These are phyloP conservation scores for Glaucomys volans DNA, from an alignment of 2,113 vertebrate species.

Conservation along the genomic window DNA sequence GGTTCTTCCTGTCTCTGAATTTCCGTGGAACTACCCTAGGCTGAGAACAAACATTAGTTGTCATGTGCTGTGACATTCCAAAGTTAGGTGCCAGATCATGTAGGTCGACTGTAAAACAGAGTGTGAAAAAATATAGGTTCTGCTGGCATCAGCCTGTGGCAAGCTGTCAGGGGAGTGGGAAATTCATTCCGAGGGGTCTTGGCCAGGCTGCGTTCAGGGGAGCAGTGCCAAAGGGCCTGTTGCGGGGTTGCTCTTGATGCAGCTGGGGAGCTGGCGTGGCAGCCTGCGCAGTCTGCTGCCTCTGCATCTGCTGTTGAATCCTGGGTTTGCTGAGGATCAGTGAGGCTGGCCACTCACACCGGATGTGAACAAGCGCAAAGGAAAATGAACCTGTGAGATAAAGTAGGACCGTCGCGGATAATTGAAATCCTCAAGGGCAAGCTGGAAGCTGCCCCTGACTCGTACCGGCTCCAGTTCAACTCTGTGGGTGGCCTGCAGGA, in stretches of 20 bases:
- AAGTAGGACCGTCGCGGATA: not conserved
- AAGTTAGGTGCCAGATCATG: not conserved
- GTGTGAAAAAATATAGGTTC: not conserved
- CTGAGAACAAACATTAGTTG: not conserved
- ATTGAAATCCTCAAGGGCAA: not conserved
- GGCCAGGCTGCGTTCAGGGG: not conserved
- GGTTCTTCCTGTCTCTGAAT: not conserved
- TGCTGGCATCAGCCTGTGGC: not conserved
- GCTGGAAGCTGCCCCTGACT: not conserved
- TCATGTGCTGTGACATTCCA: not conserved
- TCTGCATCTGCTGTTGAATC: not conserved
- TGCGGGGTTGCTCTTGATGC: accelerated
- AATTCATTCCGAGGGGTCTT: not conserved
- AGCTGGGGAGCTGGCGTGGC: accelerated
- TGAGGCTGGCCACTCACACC: accelerated
- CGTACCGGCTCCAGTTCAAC: accelerated
- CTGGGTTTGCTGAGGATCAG: not conserved
- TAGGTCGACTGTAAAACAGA: not conserved
- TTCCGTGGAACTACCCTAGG: not conserved
- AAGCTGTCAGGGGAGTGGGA: not conserved
- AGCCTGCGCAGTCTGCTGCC: accelerated
- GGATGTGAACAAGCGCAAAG: not conserved
- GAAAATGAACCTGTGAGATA: not conserved
- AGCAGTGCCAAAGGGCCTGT: not conserved
- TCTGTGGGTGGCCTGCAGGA: not conserved